phyloP scores from a whole-genome alignment of 1,140 invertebrate species.

The Luehdorfia chinensis region DNA sequence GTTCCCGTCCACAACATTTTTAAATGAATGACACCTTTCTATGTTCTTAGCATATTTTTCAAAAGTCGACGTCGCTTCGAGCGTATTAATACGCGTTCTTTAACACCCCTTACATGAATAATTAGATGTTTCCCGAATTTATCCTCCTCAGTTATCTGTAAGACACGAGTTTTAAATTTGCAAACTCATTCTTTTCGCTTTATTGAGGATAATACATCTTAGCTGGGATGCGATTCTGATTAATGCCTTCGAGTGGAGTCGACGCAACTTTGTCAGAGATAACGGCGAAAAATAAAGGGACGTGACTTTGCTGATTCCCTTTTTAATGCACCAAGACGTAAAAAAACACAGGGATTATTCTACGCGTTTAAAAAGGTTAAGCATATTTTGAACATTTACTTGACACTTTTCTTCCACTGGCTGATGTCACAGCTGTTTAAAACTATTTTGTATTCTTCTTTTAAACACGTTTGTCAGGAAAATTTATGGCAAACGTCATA shows the following conservation, averaged over 20 bases:
- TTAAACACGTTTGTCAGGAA: conserved; percentile 50
- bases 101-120: conserved; percentile 73
- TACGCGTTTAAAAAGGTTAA: conserved; percentile 33
- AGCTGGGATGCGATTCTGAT: conserved; percentile 67
- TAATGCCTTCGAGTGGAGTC: conserved; percentile 67
- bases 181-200: conserved; percentile 72
- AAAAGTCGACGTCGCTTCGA: conserved; percentile 45
- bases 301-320: conserved; percentile 68
- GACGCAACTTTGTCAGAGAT: conserved; percentile 67
- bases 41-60: conserved; percentile 62
- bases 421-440: conserved; percentile 21
- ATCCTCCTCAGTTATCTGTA: conserved; percentile 59
- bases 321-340: conserved; percentile 47
- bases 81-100: conserved; percentile 66
- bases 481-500: conserved; percentile 34
- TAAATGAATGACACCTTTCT: conserved; percentile 60
- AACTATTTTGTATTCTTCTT: conserved; percentile 52
- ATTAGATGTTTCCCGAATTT: conserved; percentile 72
- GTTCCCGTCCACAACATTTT: conserved; percentile 52
- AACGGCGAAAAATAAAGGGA: conserved; percentile 69
- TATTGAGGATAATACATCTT: conserved; percentile 74
- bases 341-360: conserved; percentile 38
- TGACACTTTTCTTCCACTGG: conserved; percentile 10
- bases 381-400: conserved; percentile 23
- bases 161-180: conserved; percentile 73